Percentiles rank a stretch among this genome's conserved stretches.
phyloP scores from a whole-genome alignment of 2,797 vertebrate species.

The Intellagama lesueurii region DNA sequence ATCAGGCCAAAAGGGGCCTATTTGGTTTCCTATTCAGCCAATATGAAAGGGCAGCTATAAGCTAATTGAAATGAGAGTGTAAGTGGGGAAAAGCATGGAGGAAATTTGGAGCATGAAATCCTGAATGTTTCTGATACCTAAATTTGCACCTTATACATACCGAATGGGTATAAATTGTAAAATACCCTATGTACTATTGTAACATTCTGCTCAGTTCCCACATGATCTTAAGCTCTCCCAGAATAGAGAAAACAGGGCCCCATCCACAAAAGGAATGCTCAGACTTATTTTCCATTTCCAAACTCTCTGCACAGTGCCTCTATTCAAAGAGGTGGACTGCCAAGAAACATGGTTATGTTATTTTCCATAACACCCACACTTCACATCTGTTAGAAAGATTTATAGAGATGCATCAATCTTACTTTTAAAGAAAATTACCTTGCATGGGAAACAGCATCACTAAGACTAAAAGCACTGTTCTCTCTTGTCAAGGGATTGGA shows the following conservation, averaged over 20 bases:
- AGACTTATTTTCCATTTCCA: slow-evolving; percentile 31
- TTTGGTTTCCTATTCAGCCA: too few relatives aligned
- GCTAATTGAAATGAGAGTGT: too few relatives aligned
- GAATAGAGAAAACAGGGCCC: neutral
- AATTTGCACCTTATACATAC: neutral
- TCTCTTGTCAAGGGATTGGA: slow-evolving; percentile 85
- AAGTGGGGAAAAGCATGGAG: neutral
- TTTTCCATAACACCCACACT: slow-evolving; percentile 34
- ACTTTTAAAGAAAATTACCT: slow-evolving; percentile 79
- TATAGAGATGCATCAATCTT: neutral
- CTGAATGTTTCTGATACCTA: neutral
- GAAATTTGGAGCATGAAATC: neutral
- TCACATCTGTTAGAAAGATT: slow-evolving; percentile 31
- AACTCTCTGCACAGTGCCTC: slow-evolving; percentile 2
- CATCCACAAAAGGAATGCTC: slow-evolving; percentile 13
- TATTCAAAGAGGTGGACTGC: slow-evolving; percentile 2
- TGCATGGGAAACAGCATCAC: slow-evolving; percentile 87
- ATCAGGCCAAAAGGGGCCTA: too few relatives aligned
- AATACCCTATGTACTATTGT: neutral
- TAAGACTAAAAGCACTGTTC: slow-evolving; percentile 84
- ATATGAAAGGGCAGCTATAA: too few relatives aligned
- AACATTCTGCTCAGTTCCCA: neutral
- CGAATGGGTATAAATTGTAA: neutral
- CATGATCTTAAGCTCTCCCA: neutral
- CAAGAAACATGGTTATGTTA: neutral